Evolutionary conservation across 2,888 invertebrate species (phyloP).

Genomic region (Tetragonula carbonaria): DNA sequence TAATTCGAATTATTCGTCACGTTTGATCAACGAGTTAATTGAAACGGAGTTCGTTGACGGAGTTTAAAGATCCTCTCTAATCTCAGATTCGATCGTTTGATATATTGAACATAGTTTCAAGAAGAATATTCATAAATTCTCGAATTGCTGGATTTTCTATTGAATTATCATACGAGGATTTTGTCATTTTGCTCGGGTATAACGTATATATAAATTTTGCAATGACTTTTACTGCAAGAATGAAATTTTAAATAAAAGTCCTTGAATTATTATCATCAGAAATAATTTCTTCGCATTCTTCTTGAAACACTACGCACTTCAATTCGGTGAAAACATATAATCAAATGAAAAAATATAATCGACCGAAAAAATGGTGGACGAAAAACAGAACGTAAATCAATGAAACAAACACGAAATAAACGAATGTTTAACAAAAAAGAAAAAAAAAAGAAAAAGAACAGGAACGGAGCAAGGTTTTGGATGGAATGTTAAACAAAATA

Average conservation of each 20-base stretch:
- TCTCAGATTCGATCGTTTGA: not conserved
- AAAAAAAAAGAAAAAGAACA: constrained; percentile 2
- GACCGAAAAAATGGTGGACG: not conserved
- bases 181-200: too few species aligned
- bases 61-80: not conserved
- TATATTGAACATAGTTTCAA: not conserved
- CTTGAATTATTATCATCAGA: not conserved
- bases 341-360: not conserved
- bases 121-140: not conserved
- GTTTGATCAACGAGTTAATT: not conserved
- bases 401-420: not conserved
- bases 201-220: too few species aligned
- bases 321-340: not conserved
- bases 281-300: not conserved
- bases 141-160: not conserved
- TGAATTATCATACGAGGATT: not conserved
- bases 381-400: not conserved
- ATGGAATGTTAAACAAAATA: constrained; percentile 61
- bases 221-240: not conserved
- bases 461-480: constrained; percentile 12
- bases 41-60: not conserved
- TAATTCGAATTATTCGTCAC: not conserved
- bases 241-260: not conserved
- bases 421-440: constrained; percentile 1
- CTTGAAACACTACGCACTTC: not conserved